These are phyloP conservation scores for Carpatolechia fugitivella DNA, from an alignment of 2,888 invertebrate species.

Conservation along the genomic window DNA sequence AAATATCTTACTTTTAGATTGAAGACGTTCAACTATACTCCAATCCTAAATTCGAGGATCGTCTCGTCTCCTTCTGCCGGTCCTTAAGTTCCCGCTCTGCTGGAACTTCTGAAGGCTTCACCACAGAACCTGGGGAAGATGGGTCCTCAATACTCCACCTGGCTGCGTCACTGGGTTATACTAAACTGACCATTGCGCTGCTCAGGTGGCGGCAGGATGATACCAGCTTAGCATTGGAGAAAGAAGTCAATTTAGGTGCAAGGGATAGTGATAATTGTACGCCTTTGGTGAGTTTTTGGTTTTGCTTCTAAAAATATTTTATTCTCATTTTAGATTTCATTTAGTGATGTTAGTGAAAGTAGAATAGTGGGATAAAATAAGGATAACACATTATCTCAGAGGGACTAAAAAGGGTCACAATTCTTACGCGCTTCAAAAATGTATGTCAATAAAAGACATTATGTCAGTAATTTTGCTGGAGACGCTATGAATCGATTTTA, in stretches of 20 bases:
- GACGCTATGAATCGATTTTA: too few species aligned
- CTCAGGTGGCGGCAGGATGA: constrained; percentile 94
- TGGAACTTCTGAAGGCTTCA: constrained; percentile 78
- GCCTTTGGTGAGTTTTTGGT: constrained; percentile 85
- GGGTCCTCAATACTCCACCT: constrained; percentile 90
- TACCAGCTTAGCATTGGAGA: constrained; percentile 90
- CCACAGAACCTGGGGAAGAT: constrained; percentile 68
- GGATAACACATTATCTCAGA: too few species aligned
- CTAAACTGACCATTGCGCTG: constrained; percentile 89
- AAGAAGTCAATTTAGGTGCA: constrained; percentile 94
- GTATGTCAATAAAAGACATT: too few species aligned
- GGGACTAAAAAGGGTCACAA: too few species aligned
- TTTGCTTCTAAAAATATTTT: too few species aligned
- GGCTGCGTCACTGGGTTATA: constrained; percentile 94
- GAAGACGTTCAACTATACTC: constrained; percentile 81
- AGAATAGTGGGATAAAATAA: too few species aligned
- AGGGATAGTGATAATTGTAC: constrained; percentile 94
- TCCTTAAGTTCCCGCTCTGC: constrained; percentile 80
- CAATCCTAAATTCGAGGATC: constrained; percentile 89
- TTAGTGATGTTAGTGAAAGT: too few species aligned
- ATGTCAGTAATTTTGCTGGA: too few species aligned
- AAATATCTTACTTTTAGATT: constrained; percentile 55
- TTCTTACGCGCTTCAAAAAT: too few species aligned
- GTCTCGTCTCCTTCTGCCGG: constrained; percentile 91
- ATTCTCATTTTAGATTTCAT: too few species aligned